Base-by-base conservation (phyloP, 2,113 vertebrate genomes). In the Hippoglossus stenolepis region DNA sequence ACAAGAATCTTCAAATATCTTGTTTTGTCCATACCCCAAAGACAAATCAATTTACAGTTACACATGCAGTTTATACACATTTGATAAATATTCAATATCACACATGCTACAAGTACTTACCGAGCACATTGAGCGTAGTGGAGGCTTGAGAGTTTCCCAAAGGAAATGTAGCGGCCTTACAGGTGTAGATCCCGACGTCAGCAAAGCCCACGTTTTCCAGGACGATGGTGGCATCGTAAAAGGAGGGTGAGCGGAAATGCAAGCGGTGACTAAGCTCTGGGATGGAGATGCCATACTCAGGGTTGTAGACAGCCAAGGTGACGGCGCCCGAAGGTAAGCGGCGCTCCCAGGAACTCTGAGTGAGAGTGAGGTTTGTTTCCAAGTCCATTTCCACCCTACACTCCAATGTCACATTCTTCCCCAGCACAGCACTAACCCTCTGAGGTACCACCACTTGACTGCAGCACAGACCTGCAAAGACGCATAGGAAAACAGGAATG, bases 261-360 rank as follows among this genome's bases (percentile, higher is more conserved):
- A 97, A 91, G 89, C 97, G 97, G 82, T 94, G 92, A 86, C 93
- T 85, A 78, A 96, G 98, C 40, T 96, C 95, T 67, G 96, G 93
- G 90, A 99, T 94, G 89, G 96, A 97, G 87, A 96, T 97, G 92
- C 98, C 98, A 64, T 96, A 96, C 23, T 92, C 84, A 5, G 97
- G 97, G 88, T 98, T 95, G 93, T 96, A 98, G 77, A 99, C 97
- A n/a, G 97, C 97, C 90, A 99, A 90, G 24, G 96, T 98, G 80
- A 96, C 94, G n/a, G 95, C 90, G 88, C 87, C 96, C 79, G 95
- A 95, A 67, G 95, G 95, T 54, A 96, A 79, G 56, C 95, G 93
- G 69, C 96, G 96, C 93, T 98, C 97, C 98, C 98, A 99, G 40
- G 97, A 97, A 93, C 96, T 96, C 81, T 99, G 98, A 63, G 96